These are phyloP conservation scores for Ganaspis sp. DNA, from an alignment of 1,140 invertebrate species.

Conservation along the genomic window DNA sequence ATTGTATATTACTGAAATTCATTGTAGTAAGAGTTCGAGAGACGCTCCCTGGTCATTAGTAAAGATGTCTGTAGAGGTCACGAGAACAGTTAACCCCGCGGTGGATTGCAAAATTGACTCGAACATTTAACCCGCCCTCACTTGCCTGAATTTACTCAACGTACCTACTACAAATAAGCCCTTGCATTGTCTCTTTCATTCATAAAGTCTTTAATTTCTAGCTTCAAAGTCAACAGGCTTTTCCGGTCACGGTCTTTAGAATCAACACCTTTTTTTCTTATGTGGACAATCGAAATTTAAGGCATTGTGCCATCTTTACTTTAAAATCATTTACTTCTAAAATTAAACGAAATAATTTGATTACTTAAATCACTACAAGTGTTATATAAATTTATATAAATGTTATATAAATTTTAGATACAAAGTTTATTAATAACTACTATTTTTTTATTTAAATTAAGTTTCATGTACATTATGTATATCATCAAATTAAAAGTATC, in stretches of 20 bases:
- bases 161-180: background rate
- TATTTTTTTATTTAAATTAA: too few relatives aligned
- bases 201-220: constrained; percentile 60
- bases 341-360: too few relatives aligned
- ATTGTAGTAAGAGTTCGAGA: background rate
- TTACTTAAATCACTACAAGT: too few relatives aligned
- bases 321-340: too few relatives aligned
- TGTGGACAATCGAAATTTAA: constrained; percentile 1
- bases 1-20: background rate
- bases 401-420: too few relatives aligned
- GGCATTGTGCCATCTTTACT: background rate
- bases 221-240: constrained; percentile 56
- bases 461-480: too few relatives aligned
- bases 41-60: constrained; percentile 48
- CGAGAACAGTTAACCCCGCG: constrained; percentile 59
- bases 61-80: constrained; percentile 53
- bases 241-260: constrained; percentile 49
- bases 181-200: constrained; percentile 48
- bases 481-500: too few relatives aligned
- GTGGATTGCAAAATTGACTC: constrained; percentile 65
- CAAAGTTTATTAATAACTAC: too few relatives aligned
- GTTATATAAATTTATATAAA: too few relatives aligned
- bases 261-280: constrained; percentile 27
- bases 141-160: constrained; percentile 24
- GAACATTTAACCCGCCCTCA: constrained; percentile 58